A percentile compares a stretch with the other conserved stretches of the same genome.
Conservation (phyloP, 2,888 invertebrate species). For the Muschampia plurimacula region DNA sequence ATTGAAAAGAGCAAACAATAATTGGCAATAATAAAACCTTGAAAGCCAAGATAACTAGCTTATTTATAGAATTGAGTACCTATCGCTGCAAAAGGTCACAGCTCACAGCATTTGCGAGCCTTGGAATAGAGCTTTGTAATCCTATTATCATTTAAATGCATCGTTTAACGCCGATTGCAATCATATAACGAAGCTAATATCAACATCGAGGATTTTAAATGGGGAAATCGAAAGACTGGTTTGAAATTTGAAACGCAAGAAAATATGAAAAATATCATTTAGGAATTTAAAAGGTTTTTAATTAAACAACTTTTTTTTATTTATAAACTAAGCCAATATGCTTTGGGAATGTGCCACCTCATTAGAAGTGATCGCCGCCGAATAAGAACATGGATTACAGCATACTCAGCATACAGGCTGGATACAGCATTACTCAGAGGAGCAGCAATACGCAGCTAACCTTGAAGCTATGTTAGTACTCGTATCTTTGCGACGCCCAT, state of each 20-base stretch:
- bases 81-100: slow-evolving; percentile 17
- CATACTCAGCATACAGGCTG: too few relatives aligned
- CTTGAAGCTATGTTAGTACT: too few relatives aligned
- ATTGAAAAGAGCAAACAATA: background rate
- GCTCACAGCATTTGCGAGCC: slow-evolving; percentile 29
- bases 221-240: background rate
- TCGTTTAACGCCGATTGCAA: slow-evolving; percentile 27
- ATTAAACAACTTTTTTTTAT: too few relatives aligned
- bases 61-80: slow-evolving; percentile 22
- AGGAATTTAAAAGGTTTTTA: too few relatives aligned
- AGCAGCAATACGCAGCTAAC: too few relatives aligned
- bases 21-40: slow-evolving; percentile 29
- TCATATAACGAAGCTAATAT: slow-evolving; percentile 19
- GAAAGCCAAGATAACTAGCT: slow-evolving; percentile 11
- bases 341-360: too few relatives aligned
- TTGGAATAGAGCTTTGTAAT: slow-evolving; percentile 19
- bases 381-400: too few relatives aligned
- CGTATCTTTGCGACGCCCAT: too few relatives aligned
- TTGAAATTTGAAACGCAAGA: background rate
- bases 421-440: too few relatives aligned
- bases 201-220: background rate
- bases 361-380: too few relatives aligned
- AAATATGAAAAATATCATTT: background rate
- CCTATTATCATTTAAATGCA: slow-evolving; percentile 36
- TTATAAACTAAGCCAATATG: too few relatives aligned